Conservation (phyloP, 2,888 invertebrate species). For the Eristalis intricaria region DNA sequence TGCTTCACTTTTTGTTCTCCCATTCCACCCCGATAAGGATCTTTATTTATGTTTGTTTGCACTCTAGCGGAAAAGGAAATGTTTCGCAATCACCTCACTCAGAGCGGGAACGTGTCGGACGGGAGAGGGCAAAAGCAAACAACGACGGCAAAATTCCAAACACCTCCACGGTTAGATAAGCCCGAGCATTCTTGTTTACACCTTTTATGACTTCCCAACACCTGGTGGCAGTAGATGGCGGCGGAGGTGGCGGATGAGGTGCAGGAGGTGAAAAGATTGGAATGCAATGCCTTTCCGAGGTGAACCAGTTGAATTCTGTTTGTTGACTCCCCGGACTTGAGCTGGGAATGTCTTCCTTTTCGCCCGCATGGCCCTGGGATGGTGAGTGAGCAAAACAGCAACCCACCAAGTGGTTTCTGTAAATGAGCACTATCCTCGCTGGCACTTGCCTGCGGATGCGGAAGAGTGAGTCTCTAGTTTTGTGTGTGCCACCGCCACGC, state of each 20-base stretch:
- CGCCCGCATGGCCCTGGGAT: not conserved
- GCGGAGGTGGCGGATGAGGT: not conserved
- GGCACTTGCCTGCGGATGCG: not conserved
- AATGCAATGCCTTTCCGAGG: constrained; percentile 42
- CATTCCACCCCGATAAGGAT: constrained; percentile 58
- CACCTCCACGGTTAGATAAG: constrained; percentile 64
- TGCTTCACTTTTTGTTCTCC: not conserved
- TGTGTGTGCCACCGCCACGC: not conserved
- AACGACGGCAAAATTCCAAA: constrained; percentile 29
- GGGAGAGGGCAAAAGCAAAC: constrained; percentile 11
- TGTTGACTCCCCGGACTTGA: constrained; percentile 63
- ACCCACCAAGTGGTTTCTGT: constrained; percentile 32
- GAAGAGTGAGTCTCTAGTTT: not conserved
- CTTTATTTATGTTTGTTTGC: constrained; percentile 71
- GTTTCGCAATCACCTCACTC: constrained; percentile 63
- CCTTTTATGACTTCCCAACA: constrained; percentile 59
- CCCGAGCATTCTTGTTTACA: constrained; percentile 53
- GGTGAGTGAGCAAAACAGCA: constrained; percentile 5
- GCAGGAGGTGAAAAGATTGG: constrained; percentile 17
- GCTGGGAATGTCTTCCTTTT: constrained; percentile 23
- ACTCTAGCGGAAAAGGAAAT: constrained; percentile 59
- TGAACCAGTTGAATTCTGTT: constrained; percentile 65
- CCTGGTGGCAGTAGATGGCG: constrained; percentile 2
- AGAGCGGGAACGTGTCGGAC: constrained; percentile 20
- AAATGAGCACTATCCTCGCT: constrained; percentile 25